Conservation (phyloP, 2,888 invertebrate genomes). For the Margaritifera margaritifera region DNA sequence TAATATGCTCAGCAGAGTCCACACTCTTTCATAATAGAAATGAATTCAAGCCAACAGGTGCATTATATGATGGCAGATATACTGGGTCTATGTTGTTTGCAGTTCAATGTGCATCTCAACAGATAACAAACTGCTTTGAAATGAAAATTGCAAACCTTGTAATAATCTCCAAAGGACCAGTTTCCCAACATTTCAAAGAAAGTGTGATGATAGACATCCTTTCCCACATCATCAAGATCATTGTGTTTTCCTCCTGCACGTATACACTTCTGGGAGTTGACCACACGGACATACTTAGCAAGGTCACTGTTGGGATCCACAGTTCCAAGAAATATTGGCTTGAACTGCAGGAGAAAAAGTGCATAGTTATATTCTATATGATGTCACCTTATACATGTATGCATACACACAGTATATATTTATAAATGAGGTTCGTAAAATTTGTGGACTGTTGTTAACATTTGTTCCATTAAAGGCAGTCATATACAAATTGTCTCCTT, state of each 20-base stretch:
- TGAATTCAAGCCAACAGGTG: too few species aligned
- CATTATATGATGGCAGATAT: too few species aligned
- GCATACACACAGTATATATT: neutral
- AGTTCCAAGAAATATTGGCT: slow-evolving; percentile 97
- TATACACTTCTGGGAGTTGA: slow-evolving; percentile 99
- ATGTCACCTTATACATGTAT: neutral
- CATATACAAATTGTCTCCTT: too few species aligned
- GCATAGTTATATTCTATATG: neutral
- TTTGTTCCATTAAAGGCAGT: too few species aligned
- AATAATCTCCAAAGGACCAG: slow-evolving; percentile 99
- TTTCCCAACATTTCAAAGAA: slow-evolving; percentile 99
- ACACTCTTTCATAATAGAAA: too few species aligned
- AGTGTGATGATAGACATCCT: slow-evolving; percentile 99
- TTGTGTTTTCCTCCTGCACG: slow-evolving; percentile 99
- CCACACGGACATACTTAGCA: slow-evolving; percentile 88
- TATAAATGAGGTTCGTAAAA: neutral
- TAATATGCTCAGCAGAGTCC: too few species aligned
- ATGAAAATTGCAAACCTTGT: slow-evolving; percentile 79
- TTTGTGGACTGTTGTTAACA: neutral
- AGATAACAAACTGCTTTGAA: neutral
- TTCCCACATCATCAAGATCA: slow-evolving; percentile 99
- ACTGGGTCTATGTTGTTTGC: too few species aligned
- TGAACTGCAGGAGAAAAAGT: slow-evolving; percentile 79
- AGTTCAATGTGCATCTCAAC: too few species aligned
- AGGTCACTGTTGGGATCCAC: slow-evolving; percentile 97